Percentiles rank a stretch among this genome's conserved stretches.
These are phyloP conservation scores for Eupithecia subfuscata DNA, from an alignment of 2,888 invertebrate genomes.

Conservation along the genomic window DNA sequence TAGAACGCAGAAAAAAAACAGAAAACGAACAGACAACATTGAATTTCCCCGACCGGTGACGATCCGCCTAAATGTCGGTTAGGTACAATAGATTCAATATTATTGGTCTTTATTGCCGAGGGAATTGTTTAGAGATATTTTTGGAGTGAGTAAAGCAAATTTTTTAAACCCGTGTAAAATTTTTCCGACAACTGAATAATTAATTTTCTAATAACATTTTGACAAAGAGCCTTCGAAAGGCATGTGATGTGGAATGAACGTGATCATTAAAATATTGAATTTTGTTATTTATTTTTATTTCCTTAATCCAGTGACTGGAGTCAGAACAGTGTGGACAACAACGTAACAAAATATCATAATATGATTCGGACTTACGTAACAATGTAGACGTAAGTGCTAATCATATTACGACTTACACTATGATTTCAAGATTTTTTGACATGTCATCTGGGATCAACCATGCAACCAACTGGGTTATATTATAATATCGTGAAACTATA, in stretches of 20 bases:
- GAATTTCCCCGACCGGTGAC: too few relatives aligned
- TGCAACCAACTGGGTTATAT: too few relatives aligned
- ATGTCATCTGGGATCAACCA: too few relatives aligned
- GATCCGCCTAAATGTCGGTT: not conserved
- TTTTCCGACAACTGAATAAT: not conserved
- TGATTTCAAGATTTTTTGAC: too few relatives aligned
- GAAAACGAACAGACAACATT: too few relatives aligned
- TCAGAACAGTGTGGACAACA: not conserved
- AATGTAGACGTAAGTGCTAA: too few relatives aligned
- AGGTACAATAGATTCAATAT: not conserved
- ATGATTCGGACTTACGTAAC: too few relatives aligned
- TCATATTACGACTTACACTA: too few relatives aligned
- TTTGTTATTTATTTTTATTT: conserved; percentile 54
- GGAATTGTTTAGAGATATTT: not conserved
- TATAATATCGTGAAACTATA: too few relatives aligned
- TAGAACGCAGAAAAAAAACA: too few relatives aligned
- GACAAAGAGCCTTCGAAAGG: conserved; percentile 62
- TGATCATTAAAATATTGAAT: conserved; percentile 71
- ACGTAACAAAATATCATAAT: not conserved
- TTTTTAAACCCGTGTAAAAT: not conserved
- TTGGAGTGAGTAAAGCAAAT: not conserved
- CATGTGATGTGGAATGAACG: conserved; percentile 72
- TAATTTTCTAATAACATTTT: conserved; percentile 22
- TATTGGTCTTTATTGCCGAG: not conserved
- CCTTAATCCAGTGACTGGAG: not conserved